Evolutionary conservation across 2,797 vertebrate genomes (phyloP), one percentile per base, ranked within the genome.

Genomic region (Euthynnus affinis): DNA sequence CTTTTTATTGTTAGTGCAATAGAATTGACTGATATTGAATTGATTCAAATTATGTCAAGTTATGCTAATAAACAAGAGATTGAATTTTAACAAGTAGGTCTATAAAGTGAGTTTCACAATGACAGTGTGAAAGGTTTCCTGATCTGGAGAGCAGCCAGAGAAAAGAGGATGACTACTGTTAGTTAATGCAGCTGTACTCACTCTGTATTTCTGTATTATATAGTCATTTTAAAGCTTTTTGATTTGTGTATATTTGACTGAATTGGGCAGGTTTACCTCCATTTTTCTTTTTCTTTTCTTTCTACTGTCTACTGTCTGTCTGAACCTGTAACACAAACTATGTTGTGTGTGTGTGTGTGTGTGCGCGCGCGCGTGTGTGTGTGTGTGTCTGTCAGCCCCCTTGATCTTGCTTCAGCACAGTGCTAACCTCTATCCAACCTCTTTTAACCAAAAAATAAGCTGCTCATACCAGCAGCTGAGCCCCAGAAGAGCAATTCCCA

Each of bases 401-500:
- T 34, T 74, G 27, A 72, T 71, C 63, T 70, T 46, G 61, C 57
- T 68, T 62, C 46, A 81, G 62, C 53, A 29, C 72, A 77, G 25
- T 51, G 25, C 48, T 29, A 64, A 78, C 49, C 70, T 70, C 64
- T 74, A 51, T 53, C 6, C 34, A 74, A 48, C 61, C 65, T 76
- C 58, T 67, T 71, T 72, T 59, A 56, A 61, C 61, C 55, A 58
- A 77, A 76, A 74, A 87, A 77, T 55, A 84, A 57, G 52, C 58
- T 68, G 29, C 49, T 78, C 6, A 1, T 40, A 58, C 49, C 55
- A 48, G 59, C 74, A 83, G 69, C 74, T 81, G 59, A 2, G 46
- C 14, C 70, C 73, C 52, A 40, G 34, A 71, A 81, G 65, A 56
- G 70, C 9, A 48, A 58, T 23, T 52, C 51, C 56, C 61, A 61